Conservation (phyloP, 2,113 vertebrate species). For the Amia ocellicauda region DNA sequence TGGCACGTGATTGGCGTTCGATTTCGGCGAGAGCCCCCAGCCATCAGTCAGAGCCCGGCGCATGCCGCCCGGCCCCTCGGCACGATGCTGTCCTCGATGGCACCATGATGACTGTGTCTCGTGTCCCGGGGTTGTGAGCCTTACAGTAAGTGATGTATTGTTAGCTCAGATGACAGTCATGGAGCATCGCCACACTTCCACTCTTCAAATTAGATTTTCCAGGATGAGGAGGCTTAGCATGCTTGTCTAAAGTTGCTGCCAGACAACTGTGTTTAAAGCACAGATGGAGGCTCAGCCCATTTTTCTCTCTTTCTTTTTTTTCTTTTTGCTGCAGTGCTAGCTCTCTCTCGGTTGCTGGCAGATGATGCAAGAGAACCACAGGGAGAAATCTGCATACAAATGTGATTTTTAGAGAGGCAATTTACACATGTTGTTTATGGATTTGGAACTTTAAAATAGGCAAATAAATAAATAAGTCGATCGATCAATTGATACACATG, state of each 20-base stretch:
- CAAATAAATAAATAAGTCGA: conserved; percentile 34
- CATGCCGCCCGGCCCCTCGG: conserved; percentile 38
- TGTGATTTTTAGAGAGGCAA: conserved; percentile 53
- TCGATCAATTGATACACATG: conserved; percentile 13
- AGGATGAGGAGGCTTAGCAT: conserved; percentile 39
- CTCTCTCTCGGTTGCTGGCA: conserved; percentile 56
- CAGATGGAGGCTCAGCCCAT: conserved; percentile 69
- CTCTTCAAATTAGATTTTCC: conserved; percentile 45
- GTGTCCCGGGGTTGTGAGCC: conserved; percentile 33
- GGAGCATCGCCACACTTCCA: conserved; percentile 39
- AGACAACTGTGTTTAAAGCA: conserved; percentile 59
- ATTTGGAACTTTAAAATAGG: conserved; percentile 28
- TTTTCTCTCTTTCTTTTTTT: no score
- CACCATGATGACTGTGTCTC: conserved; percentile 23
- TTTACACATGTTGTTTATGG: conserved; percentile 39
- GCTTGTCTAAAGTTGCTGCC: conserved; percentile 53
- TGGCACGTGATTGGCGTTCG: conserved; percentile 38
- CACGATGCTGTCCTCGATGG: conserved; percentile 40
- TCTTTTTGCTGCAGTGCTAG: conserved; percentile 52
- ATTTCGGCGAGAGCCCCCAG: conserved; percentile 38
- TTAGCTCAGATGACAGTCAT: conserved; percentile 38
- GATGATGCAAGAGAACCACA: conserved; percentile 39
- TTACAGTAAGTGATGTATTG: conserved; percentile 36
- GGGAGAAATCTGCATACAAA: conserved; percentile 64
- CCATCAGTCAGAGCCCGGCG: conserved; percentile 44